Base-by-base conservation (phyloP, 2,797 vertebrate genomes). In the Luscinia luscinia region DNA sequence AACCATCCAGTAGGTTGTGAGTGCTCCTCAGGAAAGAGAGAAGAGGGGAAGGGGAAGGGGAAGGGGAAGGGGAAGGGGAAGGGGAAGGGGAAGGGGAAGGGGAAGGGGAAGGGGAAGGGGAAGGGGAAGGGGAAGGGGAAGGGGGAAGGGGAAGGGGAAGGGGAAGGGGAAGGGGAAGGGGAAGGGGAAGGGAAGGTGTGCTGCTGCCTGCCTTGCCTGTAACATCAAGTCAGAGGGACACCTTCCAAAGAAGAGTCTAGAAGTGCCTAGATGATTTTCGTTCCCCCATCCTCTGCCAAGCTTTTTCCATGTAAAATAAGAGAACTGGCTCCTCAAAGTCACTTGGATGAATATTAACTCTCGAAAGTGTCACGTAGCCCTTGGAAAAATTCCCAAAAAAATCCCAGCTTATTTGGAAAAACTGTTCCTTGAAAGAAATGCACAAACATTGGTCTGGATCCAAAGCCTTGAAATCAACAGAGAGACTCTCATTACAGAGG, bases 311-410 rank as follows among this genome's bases (percentile, higher is more conserved):
- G 76, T 78, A 72, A 93, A 92, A 94, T 82, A 48, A 0, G 63
- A 89, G 48, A 84, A 85, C 89, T 92, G 92, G 43, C 91, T 96
- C 84, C 91, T 96, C 69, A 36, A 92, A 95, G 90, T 91, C 84
- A 95, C 82, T 94, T 92, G 94, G 91, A 95, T 87, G 18, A 66
- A 78, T 92, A 89, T 81, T 93, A 95, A 93, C 79, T 89, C 89
- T 95, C 48, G 7, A 86, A 87, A 96, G 96, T 94, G 95, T 96
- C 94, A 96, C 90, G 94, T 94, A 96, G 87, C 79, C 94, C 92
- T 83, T 95, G 96, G 94, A 95, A 84, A 57, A 69, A 59, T 86
- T 90, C 91, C 94, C 73, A 13, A 86, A 94, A 94, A 91, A 86
- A 95, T 73, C 62, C 34, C 0, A 3, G 66, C 79, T 93, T 94